Evolutionary conservation across 2,113 vertebrate genomes (phyloP).

Genomic region (Gobiocypris rarus): DNA sequence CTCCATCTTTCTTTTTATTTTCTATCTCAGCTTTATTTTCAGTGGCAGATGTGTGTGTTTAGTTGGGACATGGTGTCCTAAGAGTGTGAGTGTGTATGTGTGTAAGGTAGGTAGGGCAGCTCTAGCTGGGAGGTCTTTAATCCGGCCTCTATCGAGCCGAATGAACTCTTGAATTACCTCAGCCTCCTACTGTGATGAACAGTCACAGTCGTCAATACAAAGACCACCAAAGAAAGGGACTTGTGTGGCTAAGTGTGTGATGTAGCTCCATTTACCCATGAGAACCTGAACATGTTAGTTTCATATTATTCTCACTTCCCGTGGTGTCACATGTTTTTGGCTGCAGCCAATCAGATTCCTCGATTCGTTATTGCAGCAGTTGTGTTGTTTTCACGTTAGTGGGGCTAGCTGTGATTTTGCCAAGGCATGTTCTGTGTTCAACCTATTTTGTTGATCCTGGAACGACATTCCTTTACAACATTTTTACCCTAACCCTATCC

Average conservation of each 20-base stretch:
- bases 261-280: slow-evolving; percentile 16
- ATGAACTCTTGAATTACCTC: slow-evolving; percentile 30
- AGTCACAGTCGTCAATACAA: slow-evolving; percentile 28
- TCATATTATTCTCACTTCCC: background rate
- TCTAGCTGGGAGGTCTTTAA: slow-evolving; percentile 46
- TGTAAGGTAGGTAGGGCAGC: background rate
- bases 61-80: background rate
- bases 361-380: background rate
- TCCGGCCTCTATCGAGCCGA: slow-evolving; percentile 17
- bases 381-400: background rate
- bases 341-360: background rate
- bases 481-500: too few relatives aligned
- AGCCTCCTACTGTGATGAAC: slow-evolving; percentile 16
- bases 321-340: background rate
- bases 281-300: slow-evolving; percentile 14
- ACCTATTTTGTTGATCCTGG: too few relatives aligned
- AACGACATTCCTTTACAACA: too few relatives aligned
- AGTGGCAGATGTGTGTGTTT: slow-evolving; percentile 22
- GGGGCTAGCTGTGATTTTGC: too few relatives aligned
- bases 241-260: background rate
- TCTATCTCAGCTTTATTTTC: background rate
- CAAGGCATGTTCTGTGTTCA: too few relatives aligned
- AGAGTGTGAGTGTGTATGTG: background rate
- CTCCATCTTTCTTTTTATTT: background rate
- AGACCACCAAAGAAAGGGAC: slow-evolving; percentile 26